A percentile compares a stretch with the other conserved stretches of the same genome.
Conservation (phyloP, 2,113 vertebrate species). For the Brevimyrus niger region DNA sequence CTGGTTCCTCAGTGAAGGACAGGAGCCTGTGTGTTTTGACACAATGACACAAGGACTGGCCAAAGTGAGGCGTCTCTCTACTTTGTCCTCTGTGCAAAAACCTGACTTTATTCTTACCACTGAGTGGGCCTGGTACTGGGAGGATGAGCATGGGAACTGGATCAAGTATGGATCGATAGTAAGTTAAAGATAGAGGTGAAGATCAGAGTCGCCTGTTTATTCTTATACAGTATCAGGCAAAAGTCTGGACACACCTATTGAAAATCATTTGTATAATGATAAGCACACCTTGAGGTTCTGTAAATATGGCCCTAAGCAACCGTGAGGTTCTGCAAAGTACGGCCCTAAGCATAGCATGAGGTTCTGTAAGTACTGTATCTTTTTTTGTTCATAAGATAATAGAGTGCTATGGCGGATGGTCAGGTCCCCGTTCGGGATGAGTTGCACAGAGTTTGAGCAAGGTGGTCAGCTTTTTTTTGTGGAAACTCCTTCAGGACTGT, state of each 20-base stretch:
- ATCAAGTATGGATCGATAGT: conserved; percentile 26
- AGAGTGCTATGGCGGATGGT: not conserved
- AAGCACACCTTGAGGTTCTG: not conserved
- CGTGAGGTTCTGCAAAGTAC: no score
- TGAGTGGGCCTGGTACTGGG: conserved; percentile 44
- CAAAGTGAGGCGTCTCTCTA: conserved; percentile 39
- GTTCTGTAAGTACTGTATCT: not conserved
- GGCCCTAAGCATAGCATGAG: no score
- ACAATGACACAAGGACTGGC: conserved; percentile 28
- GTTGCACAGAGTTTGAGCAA: not conserved
- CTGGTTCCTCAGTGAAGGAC: conserved; percentile 25
- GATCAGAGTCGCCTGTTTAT: not conserved
- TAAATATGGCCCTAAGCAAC: no score
- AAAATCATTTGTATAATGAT: not conserved
- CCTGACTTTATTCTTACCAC: conserved; percentile 36
- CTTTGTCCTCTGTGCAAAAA: conserved; percentile 32
- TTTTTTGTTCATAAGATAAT: no score
- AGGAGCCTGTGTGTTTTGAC: conserved; percentile 29
- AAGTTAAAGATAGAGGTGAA: not conserved
- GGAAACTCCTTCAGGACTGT: not conserved
- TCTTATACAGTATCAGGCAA: not conserved
- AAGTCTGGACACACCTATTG: not conserved
- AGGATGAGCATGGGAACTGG: conserved; percentile 35
- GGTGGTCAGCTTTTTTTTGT: not conserved
- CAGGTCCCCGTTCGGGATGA: not conserved